These are phyloP conservation scores for Dysdera silvatica DNA, from an alignment of 1,140 invertebrate genomes.

Conservation along the genomic window DNA sequence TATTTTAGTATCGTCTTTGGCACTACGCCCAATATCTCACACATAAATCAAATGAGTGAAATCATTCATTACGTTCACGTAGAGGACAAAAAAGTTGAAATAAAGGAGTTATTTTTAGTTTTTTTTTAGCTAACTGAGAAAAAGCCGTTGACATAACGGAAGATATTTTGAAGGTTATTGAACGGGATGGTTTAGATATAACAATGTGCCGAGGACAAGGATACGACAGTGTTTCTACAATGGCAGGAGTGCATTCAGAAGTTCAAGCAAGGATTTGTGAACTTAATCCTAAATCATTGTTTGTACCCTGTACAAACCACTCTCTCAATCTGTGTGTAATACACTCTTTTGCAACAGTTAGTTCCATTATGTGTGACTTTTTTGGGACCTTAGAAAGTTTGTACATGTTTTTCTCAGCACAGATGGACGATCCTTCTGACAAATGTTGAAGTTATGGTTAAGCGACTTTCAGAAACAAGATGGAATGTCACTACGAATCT, in stretches of 20 bases:
- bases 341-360: background rate
- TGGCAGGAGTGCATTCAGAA: background rate
- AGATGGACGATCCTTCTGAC: background rate
- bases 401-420: conserved; percentile 2
- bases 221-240: background rate
- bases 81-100: conserved; percentile 9
- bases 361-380: background rate
- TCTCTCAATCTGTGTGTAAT: background rate
- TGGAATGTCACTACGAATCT: conserved; percentile 7
- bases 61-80: conserved; percentile 33
- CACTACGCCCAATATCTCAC: conserved; percentile 41
- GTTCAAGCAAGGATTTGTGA: background rate
- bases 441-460: conserved; percentile 9
- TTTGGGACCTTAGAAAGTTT: background rate
- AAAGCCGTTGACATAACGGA: conserved; percentile 7
- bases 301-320: background rate
- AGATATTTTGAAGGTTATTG: background rate
- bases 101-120: background rate
- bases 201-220: background rate
- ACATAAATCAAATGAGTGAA: conserved; percentile 41
- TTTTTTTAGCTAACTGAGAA: background rate
- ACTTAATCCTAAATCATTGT: background rate
- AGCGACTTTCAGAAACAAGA: conserved; percentile 10
- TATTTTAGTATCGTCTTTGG: conserved; percentile 43
- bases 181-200: conserved; percentile 8